These are phyloP conservation scores for Pseudomyrmex sp. DNA, from an alignment of 1,140 invertebrate genomes.

Conservation along the genomic window DNA sequence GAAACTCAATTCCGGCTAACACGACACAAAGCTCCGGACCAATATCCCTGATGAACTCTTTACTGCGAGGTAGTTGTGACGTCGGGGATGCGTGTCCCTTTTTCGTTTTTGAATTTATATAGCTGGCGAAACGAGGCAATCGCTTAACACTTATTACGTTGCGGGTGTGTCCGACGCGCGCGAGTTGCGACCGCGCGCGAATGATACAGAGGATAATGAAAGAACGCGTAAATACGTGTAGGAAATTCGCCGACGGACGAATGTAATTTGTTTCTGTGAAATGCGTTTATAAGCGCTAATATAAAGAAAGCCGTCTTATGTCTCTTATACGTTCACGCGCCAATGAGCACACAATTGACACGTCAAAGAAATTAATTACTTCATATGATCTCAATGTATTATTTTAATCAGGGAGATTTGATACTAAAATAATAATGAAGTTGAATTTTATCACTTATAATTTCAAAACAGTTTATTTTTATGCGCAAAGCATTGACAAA, in stretches of 20 bases:
- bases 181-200: not conserved
- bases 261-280: constrained; percentile 27
- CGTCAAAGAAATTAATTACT: constrained; percentile 33
- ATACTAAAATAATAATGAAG: not conserved
- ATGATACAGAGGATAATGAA: constrained; percentile 49
- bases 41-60: constrained; percentile 1
- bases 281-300: constrained; percentile 27
- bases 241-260: constrained; percentile 15
- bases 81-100: not conserved
- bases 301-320: not conserved
- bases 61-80: constrained; percentile 4
- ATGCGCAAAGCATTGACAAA: too few species aligned
- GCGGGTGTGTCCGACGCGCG: not conserved
- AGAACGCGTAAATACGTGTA: constrained; percentile 26
- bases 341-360: not conserved
- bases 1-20: constrained; percentile 16
- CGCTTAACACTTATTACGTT: constrained; percentile 25
- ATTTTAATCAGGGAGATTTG: too few species aligned
- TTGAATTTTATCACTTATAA: too few species aligned
- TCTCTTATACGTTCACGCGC: not conserved
- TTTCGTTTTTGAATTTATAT: constrained; percentile 15
- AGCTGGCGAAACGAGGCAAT: constrained; percentile 16
- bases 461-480: too few species aligned
- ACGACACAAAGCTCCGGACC: constrained; percentile 40
- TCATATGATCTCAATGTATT: too few species aligned